Percentiles rank a stretch among this genome's conserved stretches.
Conservation (phyloP, 2,113 vertebrate genomes). For the Silurus glanis region DNA sequence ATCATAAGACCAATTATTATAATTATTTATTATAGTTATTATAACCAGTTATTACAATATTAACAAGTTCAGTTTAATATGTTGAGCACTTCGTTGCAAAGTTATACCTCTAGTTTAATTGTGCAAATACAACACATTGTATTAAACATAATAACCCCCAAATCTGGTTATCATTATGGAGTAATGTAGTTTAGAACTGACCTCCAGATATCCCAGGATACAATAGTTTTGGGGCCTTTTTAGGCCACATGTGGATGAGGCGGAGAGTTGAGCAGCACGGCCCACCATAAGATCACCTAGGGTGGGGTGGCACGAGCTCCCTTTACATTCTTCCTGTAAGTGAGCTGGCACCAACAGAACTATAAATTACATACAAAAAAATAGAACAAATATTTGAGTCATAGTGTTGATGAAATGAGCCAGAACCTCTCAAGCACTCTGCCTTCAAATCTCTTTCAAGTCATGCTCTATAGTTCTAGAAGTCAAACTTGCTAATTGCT, state of each 20-base stretch:
- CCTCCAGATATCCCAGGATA: slow-evolving; percentile 86
- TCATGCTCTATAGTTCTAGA: not conserved
- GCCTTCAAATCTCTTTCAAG: not conserved
- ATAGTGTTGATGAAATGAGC: not conserved
- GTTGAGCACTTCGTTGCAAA: not conserved
- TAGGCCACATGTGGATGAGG: slow-evolving; percentile 82
- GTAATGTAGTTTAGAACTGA: slow-evolving; percentile 59
- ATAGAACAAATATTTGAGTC: not conserved
- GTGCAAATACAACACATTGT: not conserved
- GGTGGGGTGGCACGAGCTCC: slow-evolving; percentile 70
- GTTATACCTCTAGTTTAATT: not conserved
- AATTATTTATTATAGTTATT: too few relatives aligned
- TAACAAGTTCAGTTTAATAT: not conserved
- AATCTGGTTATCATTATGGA: not conserved
- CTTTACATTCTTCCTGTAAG: slow-evolving; percentile 68
- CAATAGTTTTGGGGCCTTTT: slow-evolving; percentile 80
- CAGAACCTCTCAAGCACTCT: not conserved
- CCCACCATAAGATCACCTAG: slow-evolving; percentile 82
- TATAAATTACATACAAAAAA: slow-evolving; percentile 42
- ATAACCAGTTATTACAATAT: too few relatives aligned
- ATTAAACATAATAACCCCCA: not conserved
- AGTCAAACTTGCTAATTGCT: not conserved
- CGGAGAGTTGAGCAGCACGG: slow-evolving; percentile 71
- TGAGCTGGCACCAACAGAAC: slow-evolving; percentile 63
- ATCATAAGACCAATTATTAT: too few relatives aligned